Conservation (phyloP, 2,888 invertebrate species). For the Eledona agricola region DNA sequence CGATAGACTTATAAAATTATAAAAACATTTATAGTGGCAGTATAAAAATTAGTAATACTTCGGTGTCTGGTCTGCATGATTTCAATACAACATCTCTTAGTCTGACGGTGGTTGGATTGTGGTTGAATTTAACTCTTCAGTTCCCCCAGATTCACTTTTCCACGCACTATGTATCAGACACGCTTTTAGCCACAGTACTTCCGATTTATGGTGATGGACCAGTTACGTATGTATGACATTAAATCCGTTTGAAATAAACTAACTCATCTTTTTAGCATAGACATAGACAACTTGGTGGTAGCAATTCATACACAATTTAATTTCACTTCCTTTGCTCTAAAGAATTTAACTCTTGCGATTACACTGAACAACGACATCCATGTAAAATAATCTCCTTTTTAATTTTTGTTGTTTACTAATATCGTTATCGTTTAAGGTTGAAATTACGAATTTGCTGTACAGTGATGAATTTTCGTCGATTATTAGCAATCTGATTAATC, state of each 20-base stretch:
- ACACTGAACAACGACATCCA: no score
- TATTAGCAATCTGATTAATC: not conserved
- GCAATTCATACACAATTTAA: no score
- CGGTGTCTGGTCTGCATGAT: not conserved
- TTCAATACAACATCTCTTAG: not conserved
- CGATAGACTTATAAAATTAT: no score
- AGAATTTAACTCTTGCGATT: no score
- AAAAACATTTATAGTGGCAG: constrained; percentile 6
- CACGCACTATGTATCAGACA: not conserved
- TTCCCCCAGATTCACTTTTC: not conserved
- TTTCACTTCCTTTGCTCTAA: no score
- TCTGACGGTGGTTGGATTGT: not conserved
- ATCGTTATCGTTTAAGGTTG: no score
- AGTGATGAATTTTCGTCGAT: not conserved
- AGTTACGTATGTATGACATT: not conserved
- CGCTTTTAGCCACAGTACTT: not conserved
- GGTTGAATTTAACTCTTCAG: constrained; percentile 1
- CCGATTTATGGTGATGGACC: constrained; percentile 10
- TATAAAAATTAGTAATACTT: not conserved
- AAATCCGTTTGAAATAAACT: not conserved
- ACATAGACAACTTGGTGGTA: no score
- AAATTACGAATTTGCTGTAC: constrained; percentile 2
- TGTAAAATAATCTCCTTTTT: no score
- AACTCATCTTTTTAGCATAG: not conserved
- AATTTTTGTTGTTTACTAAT: no score